These are phyloP conservation scores for Malurus alboscapulatus DNA, from an alignment of 2,113 vertebrate genomes.

Conservation along the genomic window DNA sequence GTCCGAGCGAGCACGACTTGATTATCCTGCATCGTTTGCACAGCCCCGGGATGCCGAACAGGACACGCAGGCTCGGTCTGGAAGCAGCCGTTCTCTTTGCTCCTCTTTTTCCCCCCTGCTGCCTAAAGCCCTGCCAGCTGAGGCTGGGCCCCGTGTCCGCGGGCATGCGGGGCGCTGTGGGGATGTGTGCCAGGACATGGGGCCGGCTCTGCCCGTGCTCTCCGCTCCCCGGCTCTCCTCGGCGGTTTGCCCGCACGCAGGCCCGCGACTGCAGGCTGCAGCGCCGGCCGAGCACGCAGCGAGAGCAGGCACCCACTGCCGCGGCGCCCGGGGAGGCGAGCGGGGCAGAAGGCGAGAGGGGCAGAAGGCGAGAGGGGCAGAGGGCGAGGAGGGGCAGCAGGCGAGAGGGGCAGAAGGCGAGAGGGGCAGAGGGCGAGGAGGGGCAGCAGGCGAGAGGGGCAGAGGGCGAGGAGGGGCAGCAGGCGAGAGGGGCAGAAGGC, in stretches of 20 bases:
- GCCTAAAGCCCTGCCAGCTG: neutral
- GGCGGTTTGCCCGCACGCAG: neutral
- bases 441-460: neutral
- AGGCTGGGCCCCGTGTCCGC: neutral
- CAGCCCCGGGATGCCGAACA: neutral
- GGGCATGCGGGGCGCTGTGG: accelerated
- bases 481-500: too few relatives aligned
- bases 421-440: too few relatives aligned
- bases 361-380: neutral
- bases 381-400: neutral
- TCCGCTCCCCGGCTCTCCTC: neutral
- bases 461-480: too few relatives aligned
- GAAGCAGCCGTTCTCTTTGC: neutral
- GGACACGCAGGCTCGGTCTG: neutral
- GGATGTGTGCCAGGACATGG: accelerated
- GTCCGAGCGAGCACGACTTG: accelerated
- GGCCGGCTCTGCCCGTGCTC: accelerated
- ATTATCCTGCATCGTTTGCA: accelerated
- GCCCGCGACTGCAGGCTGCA: accelerated
- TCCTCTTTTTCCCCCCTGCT: neutral
- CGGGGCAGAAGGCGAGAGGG: too few relatives aligned
- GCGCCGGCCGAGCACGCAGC: neutral
- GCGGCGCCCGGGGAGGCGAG: neutral
- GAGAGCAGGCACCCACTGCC: neutral
- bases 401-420: neutral